Evolutionary conservation across 2,113 vertebrate genomes (phyloP), one percentile per base, ranked within the genome.

Genomic region (Spheniscus mendiculus): DNA sequence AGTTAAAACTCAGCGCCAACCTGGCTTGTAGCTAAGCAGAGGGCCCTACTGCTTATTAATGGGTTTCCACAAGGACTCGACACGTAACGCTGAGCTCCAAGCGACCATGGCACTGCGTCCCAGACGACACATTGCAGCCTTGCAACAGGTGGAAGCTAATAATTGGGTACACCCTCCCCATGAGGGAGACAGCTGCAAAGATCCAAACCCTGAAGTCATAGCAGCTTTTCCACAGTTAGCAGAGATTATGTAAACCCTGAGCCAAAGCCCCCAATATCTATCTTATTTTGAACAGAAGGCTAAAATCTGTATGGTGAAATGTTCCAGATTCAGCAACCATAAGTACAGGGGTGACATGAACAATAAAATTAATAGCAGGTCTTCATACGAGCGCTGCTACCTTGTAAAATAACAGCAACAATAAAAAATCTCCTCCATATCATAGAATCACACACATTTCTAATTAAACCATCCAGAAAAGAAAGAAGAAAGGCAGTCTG

Each of bases 281-380:
- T 74, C 86, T 63, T 52, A 55, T 78, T 94, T 92, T 40, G n/a
- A 92, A 90, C 89, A 93, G 92, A 84, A 94, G 65, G 80, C 50
- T 96, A 40, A 84, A 92, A 92, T 55, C 12, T 0, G 2, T 90
- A 83, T 34, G 38, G 25, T 67, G 56, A 89, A 92, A 82, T 3
- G 9, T 29, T 94, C 83, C 83, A 83, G 42, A 67, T 59, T 81
- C 76, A 90, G 58, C 36, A 78, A 27, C 21, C 83, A 78, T 83
- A 90, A 94, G 86, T 62, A 70, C n/a, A 65, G 45, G 17, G 26
- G 52, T 56, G 59, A 38, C n/a, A 36, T 7, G 27, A 89, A 81
- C 21, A 76, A 27, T 21, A 81, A 89, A 77, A 80, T 77, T 81
- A 73, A 89, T 66, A 90, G 42, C 52, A 83, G 61, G 47, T 55